Evolutionary conservation across 2,797 vertebrate species (phyloP).

Genomic region (Prunella strophiata): DNA sequence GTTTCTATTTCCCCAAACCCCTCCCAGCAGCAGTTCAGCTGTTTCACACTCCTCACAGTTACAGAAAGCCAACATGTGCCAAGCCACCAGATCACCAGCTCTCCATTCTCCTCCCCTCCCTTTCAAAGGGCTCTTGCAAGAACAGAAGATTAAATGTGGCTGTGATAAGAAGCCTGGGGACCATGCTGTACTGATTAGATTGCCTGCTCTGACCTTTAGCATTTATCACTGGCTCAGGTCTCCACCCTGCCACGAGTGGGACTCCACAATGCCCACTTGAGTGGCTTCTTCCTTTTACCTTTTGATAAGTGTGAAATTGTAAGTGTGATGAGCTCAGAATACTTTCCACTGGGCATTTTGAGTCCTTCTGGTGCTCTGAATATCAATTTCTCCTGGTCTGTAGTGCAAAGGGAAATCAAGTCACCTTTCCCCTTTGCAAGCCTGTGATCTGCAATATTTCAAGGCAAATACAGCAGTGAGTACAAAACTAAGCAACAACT

Average conservation of each 20-base stretch:
- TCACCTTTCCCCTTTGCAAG: not conserved
- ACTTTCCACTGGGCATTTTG: conserved; percentile 24
- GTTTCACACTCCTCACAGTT: not conserved
- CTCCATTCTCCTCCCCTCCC: not conserved
- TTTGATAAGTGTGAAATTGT: conserved; percentile 26
- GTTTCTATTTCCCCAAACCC: not conserved
- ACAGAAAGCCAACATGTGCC: not conserved
- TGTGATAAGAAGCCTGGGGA: not conserved
- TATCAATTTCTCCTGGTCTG: not conserved
- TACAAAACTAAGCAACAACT: not conserved
- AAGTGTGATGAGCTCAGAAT: conserved; percentile 7
- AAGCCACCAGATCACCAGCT: not conserved
- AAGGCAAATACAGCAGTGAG: fast-evolving
- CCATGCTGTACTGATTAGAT: not conserved
- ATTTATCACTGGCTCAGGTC: not conserved
- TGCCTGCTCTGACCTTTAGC: conserved; percentile 1
- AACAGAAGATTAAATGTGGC: not conserved
- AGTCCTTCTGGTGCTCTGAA: not conserved
- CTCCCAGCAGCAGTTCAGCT: not conserved
- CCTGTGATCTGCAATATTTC: not conserved
- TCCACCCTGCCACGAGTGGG: conserved; percentile 14
- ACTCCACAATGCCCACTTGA: conserved; percentile 28
- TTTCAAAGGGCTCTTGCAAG: conserved; percentile 29
- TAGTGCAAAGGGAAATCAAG: not conserved
- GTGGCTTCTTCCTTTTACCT: conserved; percentile 36